A percentile compares a stretch with the other conserved stretches of the same genome.
phyloP scores from a whole-genome alignment of 2,113 vertebrate species.

The Xenopus borealis region DNA sequence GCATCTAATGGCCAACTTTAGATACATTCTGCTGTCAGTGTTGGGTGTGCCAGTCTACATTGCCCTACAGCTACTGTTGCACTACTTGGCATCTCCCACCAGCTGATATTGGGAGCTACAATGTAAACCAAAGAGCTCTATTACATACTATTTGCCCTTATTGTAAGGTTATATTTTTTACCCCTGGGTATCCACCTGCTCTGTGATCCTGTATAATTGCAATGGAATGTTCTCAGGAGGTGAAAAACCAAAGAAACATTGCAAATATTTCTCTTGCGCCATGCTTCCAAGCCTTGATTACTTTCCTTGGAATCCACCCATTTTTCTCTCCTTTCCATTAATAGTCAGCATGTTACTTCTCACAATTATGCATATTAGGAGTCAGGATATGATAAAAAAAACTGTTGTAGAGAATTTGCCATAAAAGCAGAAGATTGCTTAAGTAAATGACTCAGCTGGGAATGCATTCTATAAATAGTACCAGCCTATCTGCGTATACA shows the following conservation, averaged over 20 bases:
- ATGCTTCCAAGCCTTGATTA: not conserved
- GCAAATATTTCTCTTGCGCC: conserved; percentile 1
- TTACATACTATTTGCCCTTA: not conserved
- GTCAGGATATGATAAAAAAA: too few species aligned
- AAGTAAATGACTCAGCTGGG: conserved; percentile 1
- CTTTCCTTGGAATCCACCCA: conserved; percentile 19
- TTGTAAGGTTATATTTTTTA: not conserved
- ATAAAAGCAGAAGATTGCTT: conserved; percentile 11
- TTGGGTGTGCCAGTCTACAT: too few species aligned
- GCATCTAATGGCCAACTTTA: too few species aligned
- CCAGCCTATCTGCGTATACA: too few species aligned
- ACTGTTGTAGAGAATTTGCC: not conserved
- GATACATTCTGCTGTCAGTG: too few species aligned
- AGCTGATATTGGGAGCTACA: too few species aligned
- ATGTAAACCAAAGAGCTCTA: too few species aligned
- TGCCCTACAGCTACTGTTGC: too few species aligned
- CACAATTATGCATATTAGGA: conserved; percentile 3
- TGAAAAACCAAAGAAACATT: conserved; percentile 9
- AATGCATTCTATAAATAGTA: conserved; percentile 23
- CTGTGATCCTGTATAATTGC: conserved; percentile 3
- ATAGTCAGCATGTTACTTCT: conserved; percentile 9
- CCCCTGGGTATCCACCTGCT: not conserved
- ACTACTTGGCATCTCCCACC: too few species aligned
- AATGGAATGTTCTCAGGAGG: conserved; percentile 18
- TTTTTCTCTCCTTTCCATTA: conserved; percentile 10